phyloP scores from a whole-genome alignment of 2,888 invertebrate genomes.

The Athetis lepigone region DNA sequence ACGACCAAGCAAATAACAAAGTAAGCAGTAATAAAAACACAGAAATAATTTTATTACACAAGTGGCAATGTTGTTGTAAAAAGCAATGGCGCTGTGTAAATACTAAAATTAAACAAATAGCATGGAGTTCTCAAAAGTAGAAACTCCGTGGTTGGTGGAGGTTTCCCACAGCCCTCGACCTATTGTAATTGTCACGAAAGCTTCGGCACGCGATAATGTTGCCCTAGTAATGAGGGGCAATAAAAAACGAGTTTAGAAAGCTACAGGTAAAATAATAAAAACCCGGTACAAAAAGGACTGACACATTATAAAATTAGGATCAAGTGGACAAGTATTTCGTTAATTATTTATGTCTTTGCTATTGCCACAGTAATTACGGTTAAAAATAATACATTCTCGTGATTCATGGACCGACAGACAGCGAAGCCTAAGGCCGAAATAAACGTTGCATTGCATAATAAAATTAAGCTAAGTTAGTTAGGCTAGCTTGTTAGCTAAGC shows the following conservation, averaged over 20 bases:
- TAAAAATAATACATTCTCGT: too few species aligned
- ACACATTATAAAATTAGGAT: too few species aligned
- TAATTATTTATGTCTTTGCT: too few species aligned
- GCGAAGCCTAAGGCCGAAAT: too few species aligned
- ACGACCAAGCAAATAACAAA: constrained; percentile 9
- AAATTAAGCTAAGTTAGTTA: too few species aligned
- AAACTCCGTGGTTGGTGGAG: constrained; percentile 6
- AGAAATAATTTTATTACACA: constrained; percentile 23
- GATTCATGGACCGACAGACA: too few species aligned
- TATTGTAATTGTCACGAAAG: constrained; percentile 65
- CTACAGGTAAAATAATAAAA: too few species aligned
- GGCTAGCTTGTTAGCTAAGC: too few species aligned
- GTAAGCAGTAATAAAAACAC: constrained; percentile 8
- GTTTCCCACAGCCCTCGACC: constrained; percentile 32
- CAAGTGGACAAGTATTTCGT: too few species aligned
- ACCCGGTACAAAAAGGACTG: too few species aligned
- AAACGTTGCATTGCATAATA: too few species aligned
- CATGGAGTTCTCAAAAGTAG: constrained; percentile 20
- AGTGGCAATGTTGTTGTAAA: constrained; percentile 19
- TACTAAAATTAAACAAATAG: constrained; percentile 37
- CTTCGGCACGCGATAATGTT: constrained; percentile 61
- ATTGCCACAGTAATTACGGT: too few species aligned
- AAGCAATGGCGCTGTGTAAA: constrained; percentile 30
- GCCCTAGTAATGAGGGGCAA: constrained; percentile 32
- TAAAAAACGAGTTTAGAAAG: constrained; percentile 12